Evolutionary conservation across 2,888 invertebrate species (phyloP).

Genomic region (Bembecia ichneumoniformis): DNA sequence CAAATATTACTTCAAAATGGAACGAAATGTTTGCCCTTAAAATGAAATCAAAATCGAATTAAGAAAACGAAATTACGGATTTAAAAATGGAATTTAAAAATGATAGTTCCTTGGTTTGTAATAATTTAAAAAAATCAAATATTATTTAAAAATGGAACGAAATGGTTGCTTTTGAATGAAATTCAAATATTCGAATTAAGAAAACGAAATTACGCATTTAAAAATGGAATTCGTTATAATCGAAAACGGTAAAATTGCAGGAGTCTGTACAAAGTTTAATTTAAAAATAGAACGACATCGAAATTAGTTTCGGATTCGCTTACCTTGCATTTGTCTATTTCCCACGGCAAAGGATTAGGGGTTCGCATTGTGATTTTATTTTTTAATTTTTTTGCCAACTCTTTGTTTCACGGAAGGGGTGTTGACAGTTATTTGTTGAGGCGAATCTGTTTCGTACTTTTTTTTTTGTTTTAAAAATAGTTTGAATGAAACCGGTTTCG

Average conservation of each 20-base stretch:
- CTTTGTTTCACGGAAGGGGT: constrained; percentile 70
- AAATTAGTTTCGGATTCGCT: constrained; percentile 69
- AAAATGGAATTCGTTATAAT: neutral
- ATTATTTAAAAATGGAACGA: too few species aligned
- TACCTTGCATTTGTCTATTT: constrained; percentile 66
- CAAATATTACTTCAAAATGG: neutral
- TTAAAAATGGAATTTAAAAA: too few species aligned
- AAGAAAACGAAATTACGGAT: too few species aligned
- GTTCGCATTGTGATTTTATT: constrained; percentile 51
- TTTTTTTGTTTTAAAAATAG: constrained; percentile 57
- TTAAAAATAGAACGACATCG: constrained; percentile 46
- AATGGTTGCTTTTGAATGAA: too few species aligned
- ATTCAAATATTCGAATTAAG: too few species aligned
- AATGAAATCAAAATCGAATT: too few species aligned
- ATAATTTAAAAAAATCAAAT: too few species aligned
- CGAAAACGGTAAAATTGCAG: neutral
- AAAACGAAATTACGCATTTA: neutral
- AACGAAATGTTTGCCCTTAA: neutral
- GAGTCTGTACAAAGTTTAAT: neutral
- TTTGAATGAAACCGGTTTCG: constrained; percentile 65
- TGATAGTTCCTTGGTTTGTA: too few species aligned
- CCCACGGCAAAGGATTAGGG: constrained; percentile 68
- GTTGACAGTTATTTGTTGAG: constrained; percentile 71
- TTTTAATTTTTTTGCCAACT: constrained; percentile 53
- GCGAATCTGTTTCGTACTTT: constrained; percentile 54